Evolutionary conservation across 2,113 vertebrate species (phyloP).

Genomic region (Tenrec ecaudatus): DNA sequence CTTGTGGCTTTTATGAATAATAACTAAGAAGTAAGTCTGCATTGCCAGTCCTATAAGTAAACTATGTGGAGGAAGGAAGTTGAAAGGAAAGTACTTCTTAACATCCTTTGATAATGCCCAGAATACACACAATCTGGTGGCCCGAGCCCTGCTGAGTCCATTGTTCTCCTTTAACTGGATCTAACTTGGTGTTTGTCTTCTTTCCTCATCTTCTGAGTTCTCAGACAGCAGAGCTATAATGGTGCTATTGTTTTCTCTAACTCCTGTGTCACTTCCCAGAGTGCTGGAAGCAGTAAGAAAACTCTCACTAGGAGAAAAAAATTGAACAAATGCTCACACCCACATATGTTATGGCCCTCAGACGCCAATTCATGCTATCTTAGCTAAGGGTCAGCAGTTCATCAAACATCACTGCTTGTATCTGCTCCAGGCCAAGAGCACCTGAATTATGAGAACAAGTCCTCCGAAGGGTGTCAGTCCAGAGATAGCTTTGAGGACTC

Average conservation of each 20-base stretch:
- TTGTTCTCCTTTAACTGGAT: constrained; percentile 24
- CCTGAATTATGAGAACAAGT: too few relatives aligned
- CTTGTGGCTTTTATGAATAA: constrained; percentile 70
- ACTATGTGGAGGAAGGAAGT: not conserved
- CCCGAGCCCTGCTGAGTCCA: not conserved
- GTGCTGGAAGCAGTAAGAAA: not conserved
- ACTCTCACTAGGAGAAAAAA: not conserved
- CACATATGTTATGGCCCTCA: not conserved
- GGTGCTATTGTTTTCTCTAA: not conserved
- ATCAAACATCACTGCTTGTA: too few relatives aligned
- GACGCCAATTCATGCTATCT: not conserved
- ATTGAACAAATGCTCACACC: not conserved
- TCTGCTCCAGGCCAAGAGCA: too few relatives aligned
- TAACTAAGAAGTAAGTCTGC: constrained; percentile 9
- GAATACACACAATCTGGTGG: not conserved
- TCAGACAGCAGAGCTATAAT: not conserved
- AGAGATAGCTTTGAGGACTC: too few relatives aligned
- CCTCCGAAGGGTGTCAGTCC: too few relatives aligned
- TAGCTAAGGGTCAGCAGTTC: not conserved
- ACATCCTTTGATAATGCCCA: constrained; percentile 33
- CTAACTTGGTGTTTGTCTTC: not conserved
- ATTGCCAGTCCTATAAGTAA: not conserved
- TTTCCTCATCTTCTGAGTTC: not conserved
- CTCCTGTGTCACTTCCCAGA: not conserved
- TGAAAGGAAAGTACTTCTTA: constrained; percentile 34